phyloP scores from a whole-genome alignment of 2,888 invertebrate species.

The Imbricaverruca yamaguchii region DNA sequence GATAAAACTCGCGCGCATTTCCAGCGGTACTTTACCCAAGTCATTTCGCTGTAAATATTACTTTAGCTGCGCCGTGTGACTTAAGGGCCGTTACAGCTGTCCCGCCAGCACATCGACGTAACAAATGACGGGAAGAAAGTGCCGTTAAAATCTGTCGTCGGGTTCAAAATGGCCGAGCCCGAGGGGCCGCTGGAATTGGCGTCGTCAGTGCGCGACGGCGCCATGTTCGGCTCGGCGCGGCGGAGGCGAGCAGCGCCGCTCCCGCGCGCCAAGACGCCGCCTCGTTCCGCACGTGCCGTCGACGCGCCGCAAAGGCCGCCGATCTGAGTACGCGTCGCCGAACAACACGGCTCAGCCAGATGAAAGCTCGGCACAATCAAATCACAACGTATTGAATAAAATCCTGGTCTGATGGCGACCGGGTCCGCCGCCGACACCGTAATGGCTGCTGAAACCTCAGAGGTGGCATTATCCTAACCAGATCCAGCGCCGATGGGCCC shows the following conservation, averaged over 20 bases:
- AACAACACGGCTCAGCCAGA: background rate
- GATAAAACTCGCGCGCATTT: background rate
- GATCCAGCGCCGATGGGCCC: conserved; percentile 13
- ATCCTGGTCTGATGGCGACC: background rate
- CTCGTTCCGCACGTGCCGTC: background rate
- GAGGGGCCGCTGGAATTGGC: background rate
- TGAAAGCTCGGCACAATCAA: conserved; percentile 15
- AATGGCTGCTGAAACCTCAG: conserved; percentile 8
- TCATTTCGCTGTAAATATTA: conserved; percentile 20
- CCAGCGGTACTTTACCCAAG: background rate
- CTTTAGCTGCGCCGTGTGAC: background rate
- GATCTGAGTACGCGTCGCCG: background rate
- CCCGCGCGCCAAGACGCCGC: background rate
- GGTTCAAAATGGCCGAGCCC: background rate
- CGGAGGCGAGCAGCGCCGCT: background rate
- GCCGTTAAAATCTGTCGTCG: conserved; percentile 8
- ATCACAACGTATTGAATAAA: conserved; percentile 12
- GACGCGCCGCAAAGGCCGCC: too few species aligned
- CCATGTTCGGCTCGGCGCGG: background rate
- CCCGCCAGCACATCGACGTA: background rate
- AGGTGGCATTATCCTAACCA: conserved; percentile 19
- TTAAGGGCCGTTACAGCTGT: background rate
- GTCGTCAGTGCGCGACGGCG: background rate
- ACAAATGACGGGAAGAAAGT: background rate
- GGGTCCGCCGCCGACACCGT: background rate